Percentiles rank a stretch among this genome's conserved stretches.
Conservation (phyloP, 2,113 vertebrate species). For the Progne subis region DNA sequence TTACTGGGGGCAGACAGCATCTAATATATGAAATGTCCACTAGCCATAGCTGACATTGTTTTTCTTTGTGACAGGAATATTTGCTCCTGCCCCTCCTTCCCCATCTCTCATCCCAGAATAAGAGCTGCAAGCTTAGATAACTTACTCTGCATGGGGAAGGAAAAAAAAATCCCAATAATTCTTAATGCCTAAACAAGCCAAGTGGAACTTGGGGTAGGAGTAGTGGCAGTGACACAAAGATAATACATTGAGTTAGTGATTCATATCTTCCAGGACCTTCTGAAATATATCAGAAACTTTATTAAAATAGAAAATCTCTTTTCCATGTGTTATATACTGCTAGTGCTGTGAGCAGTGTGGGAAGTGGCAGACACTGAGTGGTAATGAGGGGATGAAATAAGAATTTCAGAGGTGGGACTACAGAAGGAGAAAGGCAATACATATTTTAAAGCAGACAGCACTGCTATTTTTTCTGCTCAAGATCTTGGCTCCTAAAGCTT, state of each 20-base stretch:
- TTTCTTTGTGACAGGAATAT: not conserved
- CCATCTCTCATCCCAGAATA: not conserved
- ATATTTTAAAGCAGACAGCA: not conserved
- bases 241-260: not conserved
- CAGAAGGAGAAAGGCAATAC: not conserved
- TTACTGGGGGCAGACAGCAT: not conserved
- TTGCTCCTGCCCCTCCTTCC: not conserved
- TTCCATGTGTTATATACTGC: not conserved
- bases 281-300: not conserved
- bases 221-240: not conserved
- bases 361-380: constrained; percentile 33
- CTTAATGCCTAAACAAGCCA: not conserved
- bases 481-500: not conserved
- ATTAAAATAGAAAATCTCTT: not conserved
- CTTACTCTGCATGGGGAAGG: not conserved
- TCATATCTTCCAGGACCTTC: not conserved
- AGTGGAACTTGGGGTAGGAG: not conserved
- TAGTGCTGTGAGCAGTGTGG: not conserved
- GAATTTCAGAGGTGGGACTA: not conserved
- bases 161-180: not conserved
- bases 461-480: not conserved
- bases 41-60: not conserved
- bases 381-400: not conserved
- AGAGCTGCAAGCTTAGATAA: not conserved
- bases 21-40: not conserved